A percentile compares a stretch with the other conserved stretches of the same genome.
Evolutionary conservation across 1,140 invertebrate species (phyloP).

Genomic region (Eubasilissa regina): DNA sequence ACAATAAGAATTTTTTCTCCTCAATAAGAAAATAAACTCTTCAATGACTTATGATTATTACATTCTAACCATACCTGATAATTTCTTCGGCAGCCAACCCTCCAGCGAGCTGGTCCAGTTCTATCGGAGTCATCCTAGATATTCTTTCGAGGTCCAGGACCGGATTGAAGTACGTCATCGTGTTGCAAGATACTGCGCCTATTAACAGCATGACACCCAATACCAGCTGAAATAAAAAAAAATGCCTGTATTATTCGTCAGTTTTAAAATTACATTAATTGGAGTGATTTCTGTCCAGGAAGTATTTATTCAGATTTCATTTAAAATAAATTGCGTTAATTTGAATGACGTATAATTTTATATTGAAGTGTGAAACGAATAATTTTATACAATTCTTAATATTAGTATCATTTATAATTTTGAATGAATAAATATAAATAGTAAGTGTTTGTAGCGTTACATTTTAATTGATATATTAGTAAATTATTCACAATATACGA

Average conservation of each 20-base stretch:
- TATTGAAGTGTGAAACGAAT: background rate
- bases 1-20: background rate
- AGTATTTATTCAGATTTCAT: no score
- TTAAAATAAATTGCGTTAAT: conserved; percentile 1
- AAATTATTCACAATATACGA: no score
- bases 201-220: conserved; percentile 40
- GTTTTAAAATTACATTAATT: no score
- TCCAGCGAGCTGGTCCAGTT: conserved; percentile 68
- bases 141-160: conserved; percentile 70
- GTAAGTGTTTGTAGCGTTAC: no score
- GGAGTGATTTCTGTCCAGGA: no score
- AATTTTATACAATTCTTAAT: background rate
- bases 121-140: conserved; percentile 69
- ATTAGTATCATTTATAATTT: no score
- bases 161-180: conserved; percentile 63
- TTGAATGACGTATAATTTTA: background rate
- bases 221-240: conserved; percentile 47
- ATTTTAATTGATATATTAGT: no score
- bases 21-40: background rate
- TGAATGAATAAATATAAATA: no score
- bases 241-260: no score
- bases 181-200: conserved; percentile 50
- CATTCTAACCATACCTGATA: conserved; percentile 66
- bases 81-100: conserved; percentile 70
- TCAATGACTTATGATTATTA: no score